A percentile compares a stretch with the other conserved stretches of the same genome.
Evolutionary conservation across 2,113 vertebrate species (phyloP).

Genomic region (Chamaea fasciata): DNA sequence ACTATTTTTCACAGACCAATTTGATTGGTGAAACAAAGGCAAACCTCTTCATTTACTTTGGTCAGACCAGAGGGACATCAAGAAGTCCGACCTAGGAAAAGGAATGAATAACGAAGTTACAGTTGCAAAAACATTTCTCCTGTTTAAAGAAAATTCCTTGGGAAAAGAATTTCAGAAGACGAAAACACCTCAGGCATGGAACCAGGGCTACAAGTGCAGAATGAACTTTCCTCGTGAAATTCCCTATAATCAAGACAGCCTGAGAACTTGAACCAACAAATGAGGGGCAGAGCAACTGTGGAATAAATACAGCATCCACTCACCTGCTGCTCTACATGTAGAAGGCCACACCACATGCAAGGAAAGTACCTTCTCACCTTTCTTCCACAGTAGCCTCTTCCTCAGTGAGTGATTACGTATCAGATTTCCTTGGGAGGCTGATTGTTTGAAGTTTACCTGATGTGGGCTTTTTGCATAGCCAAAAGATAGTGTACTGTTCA

Average conservation of each 20-base stretch:
- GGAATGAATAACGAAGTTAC: no score
- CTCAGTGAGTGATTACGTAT: rapidly evolving
- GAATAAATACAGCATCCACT: not conserved
- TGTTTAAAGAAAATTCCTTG: no score
- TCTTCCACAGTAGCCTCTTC: not conserved
- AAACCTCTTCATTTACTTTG: no score
- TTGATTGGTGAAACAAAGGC: no score
- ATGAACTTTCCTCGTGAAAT: not conserved
- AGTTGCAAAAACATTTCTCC: no score
- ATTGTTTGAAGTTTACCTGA: not conserved
- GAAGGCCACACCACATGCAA: not conserved
- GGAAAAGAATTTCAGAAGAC: no score
- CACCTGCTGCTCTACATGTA: rapidly evolving
- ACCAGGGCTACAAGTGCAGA: no score
- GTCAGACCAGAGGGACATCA: no score
- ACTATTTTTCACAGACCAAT: no score
- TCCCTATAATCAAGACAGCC: not conserved
- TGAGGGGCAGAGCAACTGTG: not conserved
- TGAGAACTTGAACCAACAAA: not conserved
- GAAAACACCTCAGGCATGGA: no score
- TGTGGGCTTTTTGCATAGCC: not conserved
- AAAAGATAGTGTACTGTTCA: not conserved
- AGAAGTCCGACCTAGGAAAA: no score
- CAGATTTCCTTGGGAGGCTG: not conserved
- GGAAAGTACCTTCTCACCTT: not conserved